Conservation (phyloP, 2,888 invertebrate genomes). For the Lapara coniferarum region DNA sequence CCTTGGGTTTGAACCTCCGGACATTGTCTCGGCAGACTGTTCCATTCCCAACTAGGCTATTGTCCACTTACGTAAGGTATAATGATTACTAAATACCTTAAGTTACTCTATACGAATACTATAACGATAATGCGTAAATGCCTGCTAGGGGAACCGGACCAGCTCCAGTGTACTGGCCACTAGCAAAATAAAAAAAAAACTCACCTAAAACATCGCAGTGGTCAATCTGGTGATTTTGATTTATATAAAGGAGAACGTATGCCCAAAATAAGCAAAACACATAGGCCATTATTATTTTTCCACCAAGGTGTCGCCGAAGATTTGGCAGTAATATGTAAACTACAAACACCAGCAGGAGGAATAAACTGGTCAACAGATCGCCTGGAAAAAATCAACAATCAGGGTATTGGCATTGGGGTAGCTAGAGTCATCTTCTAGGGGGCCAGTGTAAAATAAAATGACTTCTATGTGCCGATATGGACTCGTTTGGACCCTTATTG, state of each 20-base stretch:
- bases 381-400: slow-evolving; percentile 40
- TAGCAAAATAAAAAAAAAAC: slow-evolving; percentile 31
- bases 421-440: no score
- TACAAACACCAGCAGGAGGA: slow-evolving; percentile 53
- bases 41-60: no score
- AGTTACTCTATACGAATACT: no score
- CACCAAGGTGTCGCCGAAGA: slow-evolving; percentile 56
- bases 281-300: slow-evolving; percentile 61
- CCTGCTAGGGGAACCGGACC: no score
- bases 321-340: slow-evolving; percentile 59
- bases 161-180: not conserved
- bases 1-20: no score
- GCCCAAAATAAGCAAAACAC: slow-evolving; percentile 54
- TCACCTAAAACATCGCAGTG: slow-evolving; percentile 54
- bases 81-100: no score
- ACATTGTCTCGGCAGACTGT: no score
- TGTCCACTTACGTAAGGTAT: no score
- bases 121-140: no score
- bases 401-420: not conserved
- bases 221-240: slow-evolving; percentile 37
- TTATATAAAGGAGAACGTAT: slow-evolving; percentile 51
- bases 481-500: no score
- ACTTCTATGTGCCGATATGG: no score
- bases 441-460: no score
- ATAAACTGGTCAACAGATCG: slow-evolving; percentile 52